These are phyloP conservation scores for Cygnus buccinator DNA, from an alignment of 2,113 vertebrate species.

Conservation along the genomic window DNA sequence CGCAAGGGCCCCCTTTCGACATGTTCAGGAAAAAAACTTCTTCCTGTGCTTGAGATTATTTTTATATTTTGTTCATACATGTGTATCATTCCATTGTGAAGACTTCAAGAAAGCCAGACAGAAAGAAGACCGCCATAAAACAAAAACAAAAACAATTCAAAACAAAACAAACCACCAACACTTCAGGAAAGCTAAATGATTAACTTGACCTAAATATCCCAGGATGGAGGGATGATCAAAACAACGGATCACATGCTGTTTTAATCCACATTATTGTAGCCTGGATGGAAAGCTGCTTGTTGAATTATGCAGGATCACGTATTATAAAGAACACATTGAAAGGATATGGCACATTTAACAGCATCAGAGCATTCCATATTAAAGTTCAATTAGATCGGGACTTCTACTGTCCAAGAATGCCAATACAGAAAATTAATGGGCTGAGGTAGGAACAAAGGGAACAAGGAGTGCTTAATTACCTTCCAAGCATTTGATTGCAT, in stretches of 20 bases:
- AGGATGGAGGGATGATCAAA: constrained; percentile 46
- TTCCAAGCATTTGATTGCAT: constrained; percentile 25
- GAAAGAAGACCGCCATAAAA: no score
- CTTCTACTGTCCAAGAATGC: constrained; percentile 66
- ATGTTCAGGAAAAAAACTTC: not conserved
- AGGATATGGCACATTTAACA: constrained; percentile 76
- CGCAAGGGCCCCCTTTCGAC: not conserved
- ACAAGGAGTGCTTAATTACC: constrained; percentile 71
- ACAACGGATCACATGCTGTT: not conserved
- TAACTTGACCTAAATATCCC: constrained; percentile 22
- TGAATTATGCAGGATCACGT: not conserved
- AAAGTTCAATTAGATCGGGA: constrained; percentile 79
- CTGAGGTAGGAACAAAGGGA: constrained; percentile 71
- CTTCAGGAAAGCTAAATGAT: constrained; percentile 31
- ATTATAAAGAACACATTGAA: constrained; percentile 24
- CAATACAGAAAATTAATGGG: constrained; percentile 62
- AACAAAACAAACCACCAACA: no score
- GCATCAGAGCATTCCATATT: constrained; percentile 76
- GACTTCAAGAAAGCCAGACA: constrained; percentile 9
- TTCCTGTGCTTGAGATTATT: not conserved
- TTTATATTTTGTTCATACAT: not conserved
- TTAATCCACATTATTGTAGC: not conserved
- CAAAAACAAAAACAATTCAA: no score
- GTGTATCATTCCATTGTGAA: not conserved
- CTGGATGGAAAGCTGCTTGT: constrained; percentile 21